These are phyloP conservation scores for Halictus rubicundus DNA, from an alignment of 1,140 invertebrate species.

Conservation along the genomic window DNA sequence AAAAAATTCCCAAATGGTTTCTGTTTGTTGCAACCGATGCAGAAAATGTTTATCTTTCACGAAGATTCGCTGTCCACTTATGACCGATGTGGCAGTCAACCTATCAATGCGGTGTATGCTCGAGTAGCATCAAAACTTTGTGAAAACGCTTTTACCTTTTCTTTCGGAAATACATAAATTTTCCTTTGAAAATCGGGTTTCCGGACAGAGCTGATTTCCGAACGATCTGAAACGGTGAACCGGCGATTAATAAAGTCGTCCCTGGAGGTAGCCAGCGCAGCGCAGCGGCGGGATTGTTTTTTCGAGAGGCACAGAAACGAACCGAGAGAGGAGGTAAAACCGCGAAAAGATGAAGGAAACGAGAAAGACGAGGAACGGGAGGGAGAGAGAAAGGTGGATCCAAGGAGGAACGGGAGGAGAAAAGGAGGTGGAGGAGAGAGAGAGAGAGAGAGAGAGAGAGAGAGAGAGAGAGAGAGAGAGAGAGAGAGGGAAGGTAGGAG, in stretches of 20 bases:
- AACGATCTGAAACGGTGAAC: background rate
- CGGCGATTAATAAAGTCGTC: slow-evolving; percentile 32
- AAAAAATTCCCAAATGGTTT: too few relatives aligned
- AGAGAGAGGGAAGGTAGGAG: background rate
- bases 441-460: background rate
- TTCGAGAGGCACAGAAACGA: slow-evolving; percentile 3
- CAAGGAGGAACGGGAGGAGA: background rate
- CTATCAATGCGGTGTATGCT: too few relatives aligned
- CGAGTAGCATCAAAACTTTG: too few relatives aligned
- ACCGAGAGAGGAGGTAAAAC: slow-evolving; percentile 7
- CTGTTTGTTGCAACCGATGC: too few relatives aligned
- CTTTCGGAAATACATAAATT: too few relatives aligned
- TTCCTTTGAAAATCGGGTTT: too few relatives aligned
- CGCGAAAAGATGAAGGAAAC: background rate
- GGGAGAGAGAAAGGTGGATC: background rate
- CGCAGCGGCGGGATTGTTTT: background rate
- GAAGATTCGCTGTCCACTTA: too few relatives aligned
- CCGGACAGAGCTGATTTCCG: too few relatives aligned
- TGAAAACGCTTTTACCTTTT: too few relatives aligned
- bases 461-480: background rate
- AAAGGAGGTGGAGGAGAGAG: background rate
- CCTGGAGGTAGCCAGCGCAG: slow-evolving; percentile 2
- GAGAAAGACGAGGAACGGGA: background rate
- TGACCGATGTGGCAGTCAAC: too few relatives aligned
- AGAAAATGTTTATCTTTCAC: too few relatives aligned